Evolutionary conservation across 2,888 invertebrate species (phyloP), one percentile per base, ranked within the genome.

Genomic region (Acleris holmiana): DNA sequence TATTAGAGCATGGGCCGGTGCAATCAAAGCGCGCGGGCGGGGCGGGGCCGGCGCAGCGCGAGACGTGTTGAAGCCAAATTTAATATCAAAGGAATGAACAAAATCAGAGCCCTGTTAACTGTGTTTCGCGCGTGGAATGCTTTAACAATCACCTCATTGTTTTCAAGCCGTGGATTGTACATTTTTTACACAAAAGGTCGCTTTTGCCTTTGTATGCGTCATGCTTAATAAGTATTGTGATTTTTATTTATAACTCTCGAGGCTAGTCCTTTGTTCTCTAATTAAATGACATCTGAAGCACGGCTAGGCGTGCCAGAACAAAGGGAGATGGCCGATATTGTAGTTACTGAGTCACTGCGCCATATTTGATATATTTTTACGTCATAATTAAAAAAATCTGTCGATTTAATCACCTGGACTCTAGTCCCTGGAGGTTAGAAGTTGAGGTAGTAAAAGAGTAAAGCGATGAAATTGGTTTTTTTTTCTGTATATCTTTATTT

Each of bases 41-140:
- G 57, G 55, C 4, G 49, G 61, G 40, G n/a, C 53, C 51, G 35
- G 49, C 49, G 53, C 40, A 15, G 19, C 7, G 66, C 53, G 71
- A 73, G 79, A 82, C 82, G 80, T 84, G 80, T 76, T 73, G 68
- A 72, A 59, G 67, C 76, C 76, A 77, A 82, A 80, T 83, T 81
- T 79, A 77, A 83, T 83, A 77, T 76, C 73, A 73, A 77, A 77
- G 69, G 69, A 76, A 79, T 75, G 71, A 70, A 74, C 71, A 61
- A 72, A 76, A 76, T 76, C 73, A 71, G 73, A 74, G 68, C 69
- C 70, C 70, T 60, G 59, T 67, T 66, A 61, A 66, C 57, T 65
- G 66, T 71, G 63, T 66, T 66, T 63, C 61, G 56, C 61, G 68
- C 67, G 58, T 61, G 66, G 50, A 69, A 71, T 69, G 64, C 62